A percentile compares a stretch with the other conserved stretches of the same genome.
phyloP scores from a whole-genome alignment of 2,888 invertebrate genomes.

The Agonopterix arenella region DNA sequence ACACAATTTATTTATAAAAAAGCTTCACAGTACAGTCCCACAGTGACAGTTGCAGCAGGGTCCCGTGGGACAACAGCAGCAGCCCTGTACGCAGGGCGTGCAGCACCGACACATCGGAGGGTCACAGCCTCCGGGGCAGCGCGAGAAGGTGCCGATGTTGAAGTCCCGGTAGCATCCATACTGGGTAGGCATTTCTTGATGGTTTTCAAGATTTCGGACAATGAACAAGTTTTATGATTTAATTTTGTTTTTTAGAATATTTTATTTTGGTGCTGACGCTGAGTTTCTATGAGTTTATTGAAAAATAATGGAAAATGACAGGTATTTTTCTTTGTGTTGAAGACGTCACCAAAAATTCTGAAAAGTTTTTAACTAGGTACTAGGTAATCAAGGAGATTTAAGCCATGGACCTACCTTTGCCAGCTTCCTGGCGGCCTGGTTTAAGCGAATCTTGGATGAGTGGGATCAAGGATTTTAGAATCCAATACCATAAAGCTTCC shows the following conservation, averaged over 20 bases:
- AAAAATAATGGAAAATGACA: too few relatives aligned
- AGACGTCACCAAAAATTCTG: too few relatives aligned
- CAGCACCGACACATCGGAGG: slow-evolving; percentile 26
- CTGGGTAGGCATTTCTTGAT: slow-evolving; percentile 40
- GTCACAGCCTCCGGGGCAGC: slow-evolving; percentile 49
- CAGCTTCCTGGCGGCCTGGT: too few relatives aligned
- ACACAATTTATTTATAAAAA: slow-evolving; percentile 4
- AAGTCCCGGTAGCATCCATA: slow-evolving; percentile 52
- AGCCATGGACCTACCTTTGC: too few relatives aligned
- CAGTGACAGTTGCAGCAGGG: slow-evolving; percentile 41
- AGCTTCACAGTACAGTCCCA: background rate
- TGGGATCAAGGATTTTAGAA: too few relatives aligned
- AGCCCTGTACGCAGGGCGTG: slow-evolving; percentile 28
- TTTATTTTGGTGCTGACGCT: slow-evolving; percentile 2
- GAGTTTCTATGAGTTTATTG: too few relatives aligned
- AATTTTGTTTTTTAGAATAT: slow-evolving; percentile 4
- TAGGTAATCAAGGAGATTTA: too few relatives aligned
- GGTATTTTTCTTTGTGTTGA: background rate
- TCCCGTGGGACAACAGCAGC: slow-evolving; percentile 38
- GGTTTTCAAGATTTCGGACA: background rate
- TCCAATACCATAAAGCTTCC: too few relatives aligned
- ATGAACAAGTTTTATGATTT: background rate
- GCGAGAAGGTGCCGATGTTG: slow-evolving; percentile 46
- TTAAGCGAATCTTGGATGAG: too few relatives aligned
- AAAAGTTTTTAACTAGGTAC: too few relatives aligned